These are phyloP conservation scores for Xestia ashworthii DNA, from an alignment of 2,888 invertebrate genomes.

Conservation along the genomic window DNA sequence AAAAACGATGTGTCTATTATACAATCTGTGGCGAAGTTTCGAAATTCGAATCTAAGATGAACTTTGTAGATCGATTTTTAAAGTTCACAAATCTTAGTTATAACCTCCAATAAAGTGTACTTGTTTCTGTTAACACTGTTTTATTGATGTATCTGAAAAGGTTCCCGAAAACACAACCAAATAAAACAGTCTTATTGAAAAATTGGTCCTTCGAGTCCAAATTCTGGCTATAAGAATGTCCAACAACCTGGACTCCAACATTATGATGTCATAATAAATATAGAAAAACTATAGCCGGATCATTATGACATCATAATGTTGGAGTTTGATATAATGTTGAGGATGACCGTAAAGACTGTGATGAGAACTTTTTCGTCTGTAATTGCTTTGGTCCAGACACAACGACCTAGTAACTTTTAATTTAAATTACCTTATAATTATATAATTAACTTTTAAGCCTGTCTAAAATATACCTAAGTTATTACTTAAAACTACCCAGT, in stretches of 20 bases:
- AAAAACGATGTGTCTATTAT: conserved; percentile 33
- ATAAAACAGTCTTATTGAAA: neutral
- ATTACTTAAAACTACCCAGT: neutral
- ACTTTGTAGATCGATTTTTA: neutral
- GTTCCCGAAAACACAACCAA: neutral
- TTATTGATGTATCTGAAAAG: neutral
- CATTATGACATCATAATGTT: neutral
- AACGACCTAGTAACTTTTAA: neutral
- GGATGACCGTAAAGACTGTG: neutral
- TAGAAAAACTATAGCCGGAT: no score
- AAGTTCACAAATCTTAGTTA: neutral
- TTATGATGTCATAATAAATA: no score
- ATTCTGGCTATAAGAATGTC: neutral
- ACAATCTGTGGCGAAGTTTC: conserved; percentile 10
- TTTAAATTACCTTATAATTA: conserved; percentile 6
- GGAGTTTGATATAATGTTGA: neutral
- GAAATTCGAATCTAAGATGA: neutral
- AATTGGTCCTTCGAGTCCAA: neutral
- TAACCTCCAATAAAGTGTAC: neutral
- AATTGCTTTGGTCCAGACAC: conserved; percentile 4
- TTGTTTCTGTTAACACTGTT: neutral
- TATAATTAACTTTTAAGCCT: neutral
- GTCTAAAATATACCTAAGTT: neutral
- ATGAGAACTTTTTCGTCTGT: neutral
- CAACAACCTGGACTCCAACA: neutral